Evolutionary conservation across 1,140 invertebrate species (phyloP), one percentile per base, ranked within the genome.

Genomic region (Drosophila pseudoobscura): DNA sequence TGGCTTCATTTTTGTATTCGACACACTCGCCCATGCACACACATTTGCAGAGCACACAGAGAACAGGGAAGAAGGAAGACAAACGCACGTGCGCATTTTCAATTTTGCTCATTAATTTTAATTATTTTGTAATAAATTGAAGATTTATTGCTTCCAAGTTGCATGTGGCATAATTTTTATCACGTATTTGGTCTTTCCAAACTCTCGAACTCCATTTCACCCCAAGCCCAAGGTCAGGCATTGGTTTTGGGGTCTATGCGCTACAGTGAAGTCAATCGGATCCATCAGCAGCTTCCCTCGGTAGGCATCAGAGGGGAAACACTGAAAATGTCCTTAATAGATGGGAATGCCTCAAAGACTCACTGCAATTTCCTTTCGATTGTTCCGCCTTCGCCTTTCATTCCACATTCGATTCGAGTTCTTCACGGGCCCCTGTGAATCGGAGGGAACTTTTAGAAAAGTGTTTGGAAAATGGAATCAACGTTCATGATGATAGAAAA

Each of bases 101-200:
- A 88, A 87, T 87, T 83, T 83, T 71, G 63, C 83, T 87, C 83
- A 87, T 87, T 87, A 87, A 87, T 87, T 87, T 87, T 87, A 87
- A 87, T 87, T 87, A 88, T 87, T 87, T 83, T 88, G 83, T 78
- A 87, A 87, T 87, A 87, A 87, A 87, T 87, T 74, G 71, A 88
- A 87, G 83, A 87, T 87, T 87, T 88, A 87, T 88, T 82, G 82
- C 78, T 88, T 64, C 72, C 78, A 88, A 88, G 43, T 72, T 88
- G 75, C 75, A 87, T 87, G 78, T 60, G 69, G 61, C 83, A 80
- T 80, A 60, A 87, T 87, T 85, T 85, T 80, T 78, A 84, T 87
- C 80, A 85, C 80, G 82, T 78, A 85, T 62, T 62, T 58, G 68
- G 5, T 54, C 43, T 29, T n/a, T 39, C 7, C 57, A 8, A 29